Conservation (phyloP, 2,797 vertebrate genomes). For the Argyrosomus regius region DNA sequence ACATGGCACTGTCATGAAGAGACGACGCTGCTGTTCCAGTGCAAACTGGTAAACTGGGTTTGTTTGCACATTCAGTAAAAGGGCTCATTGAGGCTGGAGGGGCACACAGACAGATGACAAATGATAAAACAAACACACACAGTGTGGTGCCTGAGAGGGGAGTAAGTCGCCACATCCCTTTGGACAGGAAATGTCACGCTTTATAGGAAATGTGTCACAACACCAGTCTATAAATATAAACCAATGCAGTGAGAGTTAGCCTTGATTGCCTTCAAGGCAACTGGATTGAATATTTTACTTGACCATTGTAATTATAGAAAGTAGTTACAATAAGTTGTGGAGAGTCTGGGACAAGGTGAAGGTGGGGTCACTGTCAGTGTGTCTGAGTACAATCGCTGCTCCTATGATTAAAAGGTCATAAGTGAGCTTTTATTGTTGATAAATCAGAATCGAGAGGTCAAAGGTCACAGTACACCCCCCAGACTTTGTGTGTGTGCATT, state of each 20-base stretch:
- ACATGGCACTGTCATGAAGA: not conserved
- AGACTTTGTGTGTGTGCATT: not conserved
- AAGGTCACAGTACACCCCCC: constrained; percentile 20
- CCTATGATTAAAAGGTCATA: constrained; percentile 39
- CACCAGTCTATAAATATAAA: constrained; percentile 38
- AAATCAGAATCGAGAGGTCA: constrained; percentile 34
- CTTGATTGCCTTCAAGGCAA: too few species aligned
- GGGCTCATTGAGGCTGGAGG: not conserved
- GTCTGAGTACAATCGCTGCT: constrained; percentile 18
- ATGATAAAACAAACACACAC: constrained; percentile 28
- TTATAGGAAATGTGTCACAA: constrained; percentile 53
- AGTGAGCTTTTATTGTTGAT: constrained; percentile 24
- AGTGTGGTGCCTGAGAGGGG: constrained; percentile 16
- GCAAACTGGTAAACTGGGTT: not conserved
- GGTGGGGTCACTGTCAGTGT: constrained; percentile 44
- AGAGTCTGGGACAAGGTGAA: constrained; percentile 33
- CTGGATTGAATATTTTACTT: not conserved
- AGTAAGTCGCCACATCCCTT: constrained; percentile 42
- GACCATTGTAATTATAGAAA: not conserved
- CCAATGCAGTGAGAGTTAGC: not conserved
- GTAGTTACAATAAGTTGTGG: too few species aligned
- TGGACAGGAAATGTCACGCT: constrained; percentile 51
- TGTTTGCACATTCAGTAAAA: not conserved
- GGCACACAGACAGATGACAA: not conserved
- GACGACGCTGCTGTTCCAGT: not conserved